Evolutionary conservation across 2,113 vertebrate species (phyloP), one percentile per base, ranked within the genome.

Genomic region (Oreochromis niloticus): DNA sequence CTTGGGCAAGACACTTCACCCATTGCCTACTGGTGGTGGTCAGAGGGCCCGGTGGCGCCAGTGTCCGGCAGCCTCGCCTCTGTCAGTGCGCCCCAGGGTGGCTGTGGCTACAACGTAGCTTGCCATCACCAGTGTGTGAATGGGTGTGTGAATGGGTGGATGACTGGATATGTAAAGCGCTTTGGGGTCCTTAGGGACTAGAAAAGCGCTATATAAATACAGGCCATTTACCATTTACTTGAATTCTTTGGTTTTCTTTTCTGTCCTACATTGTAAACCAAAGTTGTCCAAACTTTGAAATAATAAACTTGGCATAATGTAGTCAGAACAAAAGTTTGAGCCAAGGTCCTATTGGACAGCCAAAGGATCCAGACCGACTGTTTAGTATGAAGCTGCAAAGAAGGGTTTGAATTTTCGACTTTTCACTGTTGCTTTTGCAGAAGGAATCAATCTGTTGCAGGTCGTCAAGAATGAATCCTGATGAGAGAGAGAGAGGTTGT

Each of bases 331-430:
- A 78, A 78, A 3, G 16, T 78, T 78, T 78, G 46, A 78, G 27
- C 73, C 73, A 78, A 78, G 73, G 73, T 78, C 73, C 46, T 32
- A 32, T 32, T n/a, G 17, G 46, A 9, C 12, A 6, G 43, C 4
- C 27, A 0, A 52, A 78, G 46, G 0, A 2, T 78, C 27, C 73
- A 52, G 16, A 32, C 43, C 0, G 2, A 30, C 43, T 12, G 68
- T 48, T 78, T 32, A 1, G 17, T 32, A 12, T 5, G 71, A 78
- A 50, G 14, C 43, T 50, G 71, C 9, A 50, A 78, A 78, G 17
- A 78, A 52, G 16, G 27, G 27, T 11, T n/a, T 78, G 10, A 32
- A 32, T 52, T 50, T 78, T 78, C 6, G 3, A 78, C 46, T 78
- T 50, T 75, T 50, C 43, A 19, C 24, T 50, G 43, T 19, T 75